Evolutionary conservation across 2,888 invertebrate species (phyloP).

Genomic region (Blastobasis lacticolella): DNA sequence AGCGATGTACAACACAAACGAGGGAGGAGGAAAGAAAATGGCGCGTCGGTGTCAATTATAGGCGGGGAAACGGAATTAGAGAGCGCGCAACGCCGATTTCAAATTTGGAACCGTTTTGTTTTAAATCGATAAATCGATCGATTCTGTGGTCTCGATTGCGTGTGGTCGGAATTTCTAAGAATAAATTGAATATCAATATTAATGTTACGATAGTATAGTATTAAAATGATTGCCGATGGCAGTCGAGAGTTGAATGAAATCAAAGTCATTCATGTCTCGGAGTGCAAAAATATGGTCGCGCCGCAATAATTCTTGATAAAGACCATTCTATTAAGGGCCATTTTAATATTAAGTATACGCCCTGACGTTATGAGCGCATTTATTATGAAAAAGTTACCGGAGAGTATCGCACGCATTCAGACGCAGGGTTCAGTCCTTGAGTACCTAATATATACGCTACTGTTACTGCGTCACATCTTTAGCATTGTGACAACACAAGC

Average conservation of each 20-base stretch:
- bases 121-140: conserved; percentile 70
- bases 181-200: conserved; percentile 67
- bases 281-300: conserved; percentile 40
- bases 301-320: conserved; percentile 53
- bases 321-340: conserved; percentile 44
- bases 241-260: conserved; percentile 43
- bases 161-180: conserved; percentile 68
- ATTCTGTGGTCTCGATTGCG: conserved; percentile 62
- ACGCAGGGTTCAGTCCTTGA: too few relatives aligned
- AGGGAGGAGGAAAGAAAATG: conserved; percentile 37
- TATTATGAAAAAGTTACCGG: conserved; percentile 39
- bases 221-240: conserved; percentile 53
- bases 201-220: conserved; percentile 49
- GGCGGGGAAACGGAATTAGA: conserved; percentile 72
- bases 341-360: conserved; percentile 41
- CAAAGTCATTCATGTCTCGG: conserved; percentile 42
- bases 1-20: conserved; percentile 16
- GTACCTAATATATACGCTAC: too few relatives aligned
- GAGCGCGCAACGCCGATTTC: conserved; percentile 59
- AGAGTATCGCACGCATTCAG: too few relatives aligned
- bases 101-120: conserved; percentile 72
- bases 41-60: conserved; percentile 71
- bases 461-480: too few relatives aligned
- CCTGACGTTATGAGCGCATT: conserved; percentile 55
- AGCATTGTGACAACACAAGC: too few relatives aligned